Percentiles rank a stretch among this genome's conserved stretches.
These are phyloP conservation scores for Dusona sp. DNA, from an alignment of 2,888 invertebrate species.

Conservation along the genomic window DNA sequence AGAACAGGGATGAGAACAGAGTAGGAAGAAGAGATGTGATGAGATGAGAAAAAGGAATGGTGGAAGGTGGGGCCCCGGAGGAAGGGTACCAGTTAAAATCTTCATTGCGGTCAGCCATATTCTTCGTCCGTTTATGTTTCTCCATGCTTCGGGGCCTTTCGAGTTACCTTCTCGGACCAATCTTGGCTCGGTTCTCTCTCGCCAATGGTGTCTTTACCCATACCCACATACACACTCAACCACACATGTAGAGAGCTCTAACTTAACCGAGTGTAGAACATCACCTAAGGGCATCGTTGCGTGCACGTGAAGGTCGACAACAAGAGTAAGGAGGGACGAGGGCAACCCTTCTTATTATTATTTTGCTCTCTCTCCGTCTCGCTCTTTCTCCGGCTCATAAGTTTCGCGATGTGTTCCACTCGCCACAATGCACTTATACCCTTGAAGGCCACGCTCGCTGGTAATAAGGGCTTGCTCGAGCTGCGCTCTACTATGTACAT, in stretches of 20 bases:
- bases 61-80: conserved; percentile 69
- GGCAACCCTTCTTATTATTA: conserved; percentile 57
- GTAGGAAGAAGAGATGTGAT: conserved; percentile 45
- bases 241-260: conserved; percentile 56
- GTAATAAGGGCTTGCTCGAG: conserved; percentile 64
- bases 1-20: conserved; percentile 44
- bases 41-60: conserved; percentile 56
- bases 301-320: conserved; percentile 79
- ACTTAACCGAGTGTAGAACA: conserved; percentile 55
- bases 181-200: conserved; percentile 64
- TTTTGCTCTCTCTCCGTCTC: conserved; percentile 47
- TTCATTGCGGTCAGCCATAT: conserved; percentile 83
- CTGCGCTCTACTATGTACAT: conserved; percentile 62
- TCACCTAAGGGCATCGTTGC: conserved; percentile 81
- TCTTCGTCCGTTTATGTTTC: conserved; percentile 75
- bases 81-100: conserved; percentile 82
- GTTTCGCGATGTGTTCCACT: conserved; percentile 55
- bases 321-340: conserved; percentile 36
- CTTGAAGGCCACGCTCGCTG: conserved; percentile 60
- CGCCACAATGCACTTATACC: conserved; percentile 56
- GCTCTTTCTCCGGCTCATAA: conserved; percentile 39
- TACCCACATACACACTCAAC: conserved; percentile 47
- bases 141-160: conserved; percentile 71
- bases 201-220: conserved; percentile 67
- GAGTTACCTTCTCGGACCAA: conserved; percentile 63